Evolutionary conservation across 2,797 vertebrate species (phyloP).

Genomic region (Heteromormyrus szaboi): DNA sequence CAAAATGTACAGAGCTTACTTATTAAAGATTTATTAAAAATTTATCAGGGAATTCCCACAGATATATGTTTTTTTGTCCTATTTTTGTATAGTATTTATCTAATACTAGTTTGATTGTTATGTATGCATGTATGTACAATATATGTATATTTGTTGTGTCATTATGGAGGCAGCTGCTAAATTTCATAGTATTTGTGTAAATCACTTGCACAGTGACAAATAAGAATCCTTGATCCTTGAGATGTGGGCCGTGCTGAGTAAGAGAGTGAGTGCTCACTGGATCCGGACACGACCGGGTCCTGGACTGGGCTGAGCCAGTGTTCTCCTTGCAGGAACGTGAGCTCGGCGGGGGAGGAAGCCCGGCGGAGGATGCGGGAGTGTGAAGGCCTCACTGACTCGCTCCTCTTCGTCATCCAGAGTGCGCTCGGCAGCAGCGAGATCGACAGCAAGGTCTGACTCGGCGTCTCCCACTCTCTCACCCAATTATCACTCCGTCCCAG

Average conservation of each 20-base stretch:
- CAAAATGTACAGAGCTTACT: background rate
- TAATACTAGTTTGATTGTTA: background rate
- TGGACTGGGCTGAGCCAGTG: background rate
- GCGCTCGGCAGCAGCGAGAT: slow-evolving; percentile 84
- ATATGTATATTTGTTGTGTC: background rate
- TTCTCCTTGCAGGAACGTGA: slow-evolving; percentile 74
- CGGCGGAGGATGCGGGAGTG: slow-evolving; percentile 83
- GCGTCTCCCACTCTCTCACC: background rate
- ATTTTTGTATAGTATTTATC: background rate
- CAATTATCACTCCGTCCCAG: background rate
- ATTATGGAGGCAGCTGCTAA: background rate
- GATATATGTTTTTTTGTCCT: background rate
- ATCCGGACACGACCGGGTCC: background rate
- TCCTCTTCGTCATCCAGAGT: slow-evolving; percentile 82
- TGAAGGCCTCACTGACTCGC: slow-evolving; percentile 79
- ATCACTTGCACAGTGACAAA: background rate
- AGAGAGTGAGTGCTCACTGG: background rate
- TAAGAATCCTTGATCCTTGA: background rate
- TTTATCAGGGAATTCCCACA: background rate
- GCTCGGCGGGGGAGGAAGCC: slow-evolving; percentile 84
- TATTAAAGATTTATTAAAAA: background rate
- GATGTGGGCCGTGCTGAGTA: background rate
- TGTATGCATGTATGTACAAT: background rate
- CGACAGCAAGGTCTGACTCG: slow-evolving; percentile 79
- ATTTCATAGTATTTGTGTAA: background rate